Base-by-base conservation (phyloP, 2,113 vertebrate genomes). In the Oncorhynchus mykiss region DNA sequence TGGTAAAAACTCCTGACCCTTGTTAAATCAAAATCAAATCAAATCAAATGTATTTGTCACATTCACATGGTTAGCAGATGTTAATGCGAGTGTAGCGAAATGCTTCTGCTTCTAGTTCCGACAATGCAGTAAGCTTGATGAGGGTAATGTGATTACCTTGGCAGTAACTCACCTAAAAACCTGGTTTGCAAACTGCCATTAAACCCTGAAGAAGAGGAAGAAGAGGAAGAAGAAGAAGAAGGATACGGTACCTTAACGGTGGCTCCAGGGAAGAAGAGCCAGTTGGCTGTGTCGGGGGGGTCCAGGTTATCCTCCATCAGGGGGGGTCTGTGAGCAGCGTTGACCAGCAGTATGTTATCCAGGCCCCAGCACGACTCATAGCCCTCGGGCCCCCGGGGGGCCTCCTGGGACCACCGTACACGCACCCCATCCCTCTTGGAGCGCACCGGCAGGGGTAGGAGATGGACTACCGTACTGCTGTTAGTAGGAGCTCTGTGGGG, bases 221-320 rank as follows among this genome's bases (percentile, higher is more conserved):
- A 34, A 0, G 31, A 34, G 1, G 31, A 34, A 2, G 34, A 39
- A 2, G 34, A 39, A 8, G 34, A 39, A 8, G 34, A 34, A 7
- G 34, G 0, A 2, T 22, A 29, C 6, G 22, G 8, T 22, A 99
- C 98, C 97, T 99, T 99, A 69, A 99, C 89, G 2, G 95, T 99
- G 74, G 98, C 97, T 81, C 97, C 98, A 31, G 98, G 98, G 83
- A 99, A 99, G 89, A 99, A 99, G 76, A 99, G 95, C 98, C 98
- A 99, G 91, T 99, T 99, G 84, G 95, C 96, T 0, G 98, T 99
- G 91, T 99, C 95, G 64, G 94, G 94, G 49, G 97, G 98, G 89
- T 99, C 97, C 22, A 99, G 89, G 81, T 87, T 95, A 76, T 99
- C 98, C 93, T 99, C 96, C 90, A 99, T 89, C 18, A 99, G 83